These are phyloP conservation scores for Aphidius ervi DNA, from an alignment of 1,140 invertebrate genomes.

Conservation along the genomic window DNA sequence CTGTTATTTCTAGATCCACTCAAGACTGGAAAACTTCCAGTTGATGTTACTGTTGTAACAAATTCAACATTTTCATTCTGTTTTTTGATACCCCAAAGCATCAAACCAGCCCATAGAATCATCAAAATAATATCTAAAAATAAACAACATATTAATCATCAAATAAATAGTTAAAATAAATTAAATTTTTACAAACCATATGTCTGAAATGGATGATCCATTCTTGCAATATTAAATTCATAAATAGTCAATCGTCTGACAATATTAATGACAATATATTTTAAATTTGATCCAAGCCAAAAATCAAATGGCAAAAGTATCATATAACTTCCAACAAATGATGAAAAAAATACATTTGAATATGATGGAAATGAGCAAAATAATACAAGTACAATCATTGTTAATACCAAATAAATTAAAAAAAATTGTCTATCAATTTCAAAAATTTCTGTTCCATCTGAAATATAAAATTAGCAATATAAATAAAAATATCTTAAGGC, in stretches of 20 bases:
- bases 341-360: constrained; percentile 61
- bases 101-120: constrained; percentile 54
- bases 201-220: constrained; percentile 60
- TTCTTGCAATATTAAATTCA: constrained; percentile 58
- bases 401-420: constrained; percentile 55
- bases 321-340: constrained; percentile 62
- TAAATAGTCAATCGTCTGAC: constrained; percentile 58
- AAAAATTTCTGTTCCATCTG: constrained; percentile 57
- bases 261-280: constrained; percentile 67
- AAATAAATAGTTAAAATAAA: constrained; percentile 1
- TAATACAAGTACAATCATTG: constrained; percentile 52
- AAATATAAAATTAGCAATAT: constrained; percentile 34
- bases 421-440: constrained; percentile 61
- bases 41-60: neutral
- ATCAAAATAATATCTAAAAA: constrained; percentile 58
- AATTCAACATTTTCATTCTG: constrained; percentile 34
- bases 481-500: neutral
- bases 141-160: constrained; percentile 1
- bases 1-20: constrained; percentile 9
- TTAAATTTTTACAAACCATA: constrained; percentile 51
- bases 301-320: constrained; percentile 62
- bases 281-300: constrained; percentile 61
- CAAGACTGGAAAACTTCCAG: constrained; percentile 2
- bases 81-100: constrained; percentile 41
- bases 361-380: constrained; percentile 53